Base-by-base conservation (phyloP, 1,140 invertebrate genomes). In the Drosophila truncata region DNA sequence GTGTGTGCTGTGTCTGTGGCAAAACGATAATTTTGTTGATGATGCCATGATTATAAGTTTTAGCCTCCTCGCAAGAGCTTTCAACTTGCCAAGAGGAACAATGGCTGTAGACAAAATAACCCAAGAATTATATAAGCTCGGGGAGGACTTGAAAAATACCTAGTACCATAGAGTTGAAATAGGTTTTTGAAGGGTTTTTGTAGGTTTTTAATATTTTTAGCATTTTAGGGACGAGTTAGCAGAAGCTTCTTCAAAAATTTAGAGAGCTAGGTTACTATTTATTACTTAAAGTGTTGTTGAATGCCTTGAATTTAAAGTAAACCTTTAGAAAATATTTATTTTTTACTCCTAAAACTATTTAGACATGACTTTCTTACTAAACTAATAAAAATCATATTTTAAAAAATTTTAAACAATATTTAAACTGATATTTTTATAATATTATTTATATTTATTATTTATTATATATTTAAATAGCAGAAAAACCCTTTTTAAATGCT, bases 11-110 rank as follows among this genome's bases (percentile, higher is more conserved):
- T 41, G 69, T 72, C 80, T 82, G 79, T 82, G 69, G 79, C 73
- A 82, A 82, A 82, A 82, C 80, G 80, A 82, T 82, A 82, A 82
- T 83, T 85, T 85, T 85, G 82, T 85, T 85, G 78, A 85, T 85
- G 82, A 85, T 85, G 82, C 82, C 76, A 85, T 85, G 82, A 81
- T 85, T 85, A 85, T 85, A 85, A 85, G 82, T 85, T 81, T 85
- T 78, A 85, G 82, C 70, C 69, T 49, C 64, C 60, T 59, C 23
- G 69, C 42, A 60, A 72, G 66, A 72, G 66, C 66, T 60, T 58
- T 72, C 69, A 41, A 41, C 73, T 74, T 54, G 74, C 59, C 31
- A 29, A 25, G 46, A 62, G 65, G 59, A 84, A 80, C 81, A 84
- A 84, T 80, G 66, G 52, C 44, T 11, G 31, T 4, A 33, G 31